Conservation (phyloP, 2,113 vertebrate genomes). For the Gallinago paraguaiae region DNA sequence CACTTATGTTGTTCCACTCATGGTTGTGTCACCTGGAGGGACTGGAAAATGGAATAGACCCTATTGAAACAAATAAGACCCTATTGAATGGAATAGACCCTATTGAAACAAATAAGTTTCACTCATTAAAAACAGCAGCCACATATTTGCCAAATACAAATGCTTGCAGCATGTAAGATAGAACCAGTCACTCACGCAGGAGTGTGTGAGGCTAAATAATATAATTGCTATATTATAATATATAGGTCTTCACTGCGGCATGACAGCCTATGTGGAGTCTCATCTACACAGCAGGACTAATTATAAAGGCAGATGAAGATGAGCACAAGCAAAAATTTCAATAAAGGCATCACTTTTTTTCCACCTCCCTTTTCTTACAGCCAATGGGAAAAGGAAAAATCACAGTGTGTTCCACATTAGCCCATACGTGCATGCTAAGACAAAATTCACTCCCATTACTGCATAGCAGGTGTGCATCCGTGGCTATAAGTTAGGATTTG, state of each 20-base stretch:
- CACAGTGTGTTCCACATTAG: conserved; percentile 40
- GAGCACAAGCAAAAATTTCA: neutral
- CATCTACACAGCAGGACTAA: conserved; percentile 42
- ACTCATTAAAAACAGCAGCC: neutral
- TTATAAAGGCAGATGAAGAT: conserved; percentile 46
- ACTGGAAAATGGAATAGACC: neutral
- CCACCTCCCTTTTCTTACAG: neutral
- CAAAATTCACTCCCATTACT: conserved; percentile 40
- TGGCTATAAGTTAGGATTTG: neutral
- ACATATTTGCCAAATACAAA: neutral
- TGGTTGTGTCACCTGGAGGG: neutral
- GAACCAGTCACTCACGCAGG: neutral
- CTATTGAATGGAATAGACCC: neutral
- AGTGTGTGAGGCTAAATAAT: conserved; percentile 21
- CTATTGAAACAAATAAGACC: neutral
- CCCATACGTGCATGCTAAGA: conserved; percentile 17
- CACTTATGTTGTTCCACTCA: neutral
- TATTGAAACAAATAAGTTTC: neutral
- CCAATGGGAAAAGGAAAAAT: neutral
- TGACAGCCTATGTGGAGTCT: neutral
- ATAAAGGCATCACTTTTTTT: neutral
- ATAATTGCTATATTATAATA: conserved; percentile 42
- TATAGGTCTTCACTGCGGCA: conserved; percentile 5
- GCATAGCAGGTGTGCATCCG: neutral
- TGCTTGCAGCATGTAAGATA: neutral